Evolutionary conservation across 2,888 invertebrate species (phyloP), one percentile per base, ranked within the genome.

Genomic region (Platypus cylindrus): DNA sequence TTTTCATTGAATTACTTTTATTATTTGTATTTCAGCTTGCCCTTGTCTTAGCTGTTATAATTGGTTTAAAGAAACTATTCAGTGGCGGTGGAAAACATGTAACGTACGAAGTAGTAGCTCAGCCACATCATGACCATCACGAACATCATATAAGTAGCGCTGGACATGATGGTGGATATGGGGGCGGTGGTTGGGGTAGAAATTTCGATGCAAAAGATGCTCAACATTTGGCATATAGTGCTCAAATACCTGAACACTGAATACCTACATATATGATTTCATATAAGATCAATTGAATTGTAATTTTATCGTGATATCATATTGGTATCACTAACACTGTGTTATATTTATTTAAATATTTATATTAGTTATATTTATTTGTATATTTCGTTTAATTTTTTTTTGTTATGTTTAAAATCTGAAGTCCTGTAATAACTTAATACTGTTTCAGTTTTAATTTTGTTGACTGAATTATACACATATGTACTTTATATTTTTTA

Each of bases 61-160:
- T 86, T 45, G 85, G 84, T 18, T 56, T 86, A 52, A 86, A 84
- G 67, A 86, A 86, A 52, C 65, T 87, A 25, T 75, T 86, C 60
- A 75, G 75, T 31, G 76, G 77, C 54, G n/a, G n/a, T n/a, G 81
- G 72, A 47, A 75, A 73, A 45, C 74, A 78, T 59, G 75, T 84
- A 17, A 79, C 77, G 1, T 80, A 79, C 53, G 79, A 81, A 55
- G 77, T 80, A 2, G 80, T 80, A 18, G 75, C 82, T 2, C 78
- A 79, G 49, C 73, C 74, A 1, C 77, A 76, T 40, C 73, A 78
- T 47, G 64, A 67, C 24, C 73, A 77, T 47, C 64, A 67, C 30
- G 37, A 38, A 1, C 52, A 54, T 9, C 51, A 54, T 31, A 58
- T 60, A 43, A 59, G 62, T 32, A 55, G 54, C 15, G 57, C 55